Base-by-base conservation (phyloP, 2,113 vertebrate genomes). In the Epinephelus cyanopodus region DNA sequence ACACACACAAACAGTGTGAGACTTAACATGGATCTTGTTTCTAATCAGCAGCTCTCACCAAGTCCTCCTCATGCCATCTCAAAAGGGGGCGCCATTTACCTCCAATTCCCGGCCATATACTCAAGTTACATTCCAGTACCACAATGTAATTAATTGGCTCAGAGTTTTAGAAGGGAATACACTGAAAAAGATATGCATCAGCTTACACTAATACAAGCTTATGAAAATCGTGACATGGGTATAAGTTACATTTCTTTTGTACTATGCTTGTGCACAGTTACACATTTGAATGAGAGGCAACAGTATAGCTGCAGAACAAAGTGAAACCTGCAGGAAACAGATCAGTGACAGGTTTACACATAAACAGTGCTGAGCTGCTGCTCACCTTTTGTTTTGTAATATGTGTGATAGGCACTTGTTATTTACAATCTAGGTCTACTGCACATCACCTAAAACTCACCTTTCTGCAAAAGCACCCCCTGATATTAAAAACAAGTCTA, bases 31-130 rank as follows among this genome's bases (percentile, higher is more conserved):
- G 54, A 70, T 69, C 5, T n/a, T 33, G n/a, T 21, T 54, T 45
- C 53, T 27, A n/a, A 62, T 5, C 4, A 39, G 52, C 17, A 42
- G 12, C 66, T 42, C 33, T 77, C 62, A 47, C 19, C 17, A 60
- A 82, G 42, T 5, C 58, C 11, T 48, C 15, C 14, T 74, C 27
- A 4, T 74, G 27, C 15, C 33, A 57, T 29, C 58, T 81, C 90
- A 83, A 86, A 58, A 90, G 93, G 77, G 89, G 93, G 92, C 89
- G 86, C 91, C 82, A 80, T 90, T 77, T 75, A 87, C 69, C 82
- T 84, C 74, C 10, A 71, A 23, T 79, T 87, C 33, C 47, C 37
- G 48, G 14, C 52, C 74, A 42, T 18, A 15, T n/a, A 27, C n/a
- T 83, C 61, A 62, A 63, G 33, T 74, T 57, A 27, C 60, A 74